Conservation (phyloP, 2,797 vertebrate genomes). For the Aphelocoma californica region DNA sequence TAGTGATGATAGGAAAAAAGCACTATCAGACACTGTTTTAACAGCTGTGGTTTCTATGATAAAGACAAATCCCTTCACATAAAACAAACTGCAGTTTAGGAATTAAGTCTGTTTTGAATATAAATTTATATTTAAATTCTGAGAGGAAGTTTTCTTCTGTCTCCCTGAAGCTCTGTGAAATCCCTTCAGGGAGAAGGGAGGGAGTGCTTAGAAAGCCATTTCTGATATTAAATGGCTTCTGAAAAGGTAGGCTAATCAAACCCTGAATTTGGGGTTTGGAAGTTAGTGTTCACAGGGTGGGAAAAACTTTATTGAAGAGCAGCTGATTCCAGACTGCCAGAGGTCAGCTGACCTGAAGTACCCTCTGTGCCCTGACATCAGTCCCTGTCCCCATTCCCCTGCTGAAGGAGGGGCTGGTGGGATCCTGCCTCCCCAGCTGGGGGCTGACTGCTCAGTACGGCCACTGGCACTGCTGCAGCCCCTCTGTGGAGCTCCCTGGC, state of each 20-base stretch:
- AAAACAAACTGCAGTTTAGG: background rate
- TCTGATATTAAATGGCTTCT: background rate
- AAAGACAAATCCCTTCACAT: background rate
- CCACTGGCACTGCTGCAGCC: background rate
- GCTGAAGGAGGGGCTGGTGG: background rate
- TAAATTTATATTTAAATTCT: background rate
- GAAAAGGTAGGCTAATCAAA: background rate
- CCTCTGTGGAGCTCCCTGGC: background rate
- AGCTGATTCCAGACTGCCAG: background rate
- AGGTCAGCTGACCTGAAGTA: background rate
- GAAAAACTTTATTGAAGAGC: background rate
- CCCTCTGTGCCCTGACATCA: background rate
- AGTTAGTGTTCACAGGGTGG: background rate
- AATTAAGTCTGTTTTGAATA: background rate
- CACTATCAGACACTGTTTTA: background rate
- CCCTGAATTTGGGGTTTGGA: background rate
- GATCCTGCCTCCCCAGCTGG: background rate
- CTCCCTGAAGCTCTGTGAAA: background rate
- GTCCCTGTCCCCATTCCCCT: background rate
- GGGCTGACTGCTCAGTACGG: accelerated
- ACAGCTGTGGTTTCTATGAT: conserved; percentile 24
- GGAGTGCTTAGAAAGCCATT: background rate
- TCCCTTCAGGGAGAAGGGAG: background rate
- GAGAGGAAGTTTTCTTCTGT: background rate
- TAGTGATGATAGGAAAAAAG: background rate